Base-by-base conservation (phyloP, 2,888 invertebrate genomes). In the Arctia plantaginis region DNA sequence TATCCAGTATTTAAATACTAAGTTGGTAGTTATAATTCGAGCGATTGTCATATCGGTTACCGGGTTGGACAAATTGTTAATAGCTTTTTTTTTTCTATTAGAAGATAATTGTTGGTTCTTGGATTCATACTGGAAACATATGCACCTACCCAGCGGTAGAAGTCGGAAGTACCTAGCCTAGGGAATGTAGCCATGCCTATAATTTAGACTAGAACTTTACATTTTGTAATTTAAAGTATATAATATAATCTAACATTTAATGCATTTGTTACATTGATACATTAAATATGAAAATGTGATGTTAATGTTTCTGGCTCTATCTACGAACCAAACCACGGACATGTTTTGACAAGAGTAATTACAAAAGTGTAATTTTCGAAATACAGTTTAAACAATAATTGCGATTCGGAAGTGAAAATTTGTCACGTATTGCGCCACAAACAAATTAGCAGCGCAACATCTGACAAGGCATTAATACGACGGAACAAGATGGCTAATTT, bases 401-500 rank as follows among this genome's bases (percentile, higher is more conserved):
- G 62, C 71, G 39, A 41, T 20, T 64, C 12, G 72, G 59, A 66
- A 72, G 20, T 73, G 41, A 80, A 20, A 77, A 80, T 76, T 69
- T 18, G 51, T 69, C 69, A 81, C 72, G 66, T 72, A 73, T 41
- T 72, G 51, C 75, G 27, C 70, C 72, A 70, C 59, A 77, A 82
- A 77, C 74, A 80, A 80, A 82, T 85, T 80, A 80, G 77, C 75
- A 82, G 77, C 82, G 80, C 76, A 84, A 83, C 82, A 82, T 86
- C 88, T 88, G 85, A 84, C 86, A 84, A 85, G 85, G 78, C 75
- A 87, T 85, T 88, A 88, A 86, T 82, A 89, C 84, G 85, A 84
- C 81, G 79, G 86, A 92, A 90, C 88, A 87, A 89, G 88, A 88
- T 86, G 90, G 83, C 85, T 91, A 94, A 93, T 93, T 89, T 80